A percentile compares a stretch with the other conserved stretches of the same genome.
Conservation (phyloP, 64 coral and sea anemone species). For the Montipora capricornis region DNA sequence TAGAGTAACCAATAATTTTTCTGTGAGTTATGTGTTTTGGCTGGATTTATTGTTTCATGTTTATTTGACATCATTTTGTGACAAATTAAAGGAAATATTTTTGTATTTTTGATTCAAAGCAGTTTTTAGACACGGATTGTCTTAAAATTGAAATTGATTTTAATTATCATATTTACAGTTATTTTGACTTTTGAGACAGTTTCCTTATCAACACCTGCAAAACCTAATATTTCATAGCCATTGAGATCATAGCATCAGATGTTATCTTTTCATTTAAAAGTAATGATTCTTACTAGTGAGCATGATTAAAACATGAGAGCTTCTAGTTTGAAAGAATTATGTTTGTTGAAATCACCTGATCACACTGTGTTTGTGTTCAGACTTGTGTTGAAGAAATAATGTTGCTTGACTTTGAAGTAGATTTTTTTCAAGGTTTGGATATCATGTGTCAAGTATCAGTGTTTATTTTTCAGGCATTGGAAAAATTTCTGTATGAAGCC, state of each 20-base stretch:
- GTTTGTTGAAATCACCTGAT: not conserved
- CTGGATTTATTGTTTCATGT: no score
- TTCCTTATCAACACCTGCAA: conserved; percentile 3
- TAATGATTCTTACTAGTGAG: not conserved
- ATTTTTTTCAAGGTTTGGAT: not conserved
- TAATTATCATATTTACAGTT: not conserved
- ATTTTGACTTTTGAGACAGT: not conserved
- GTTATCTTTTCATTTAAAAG: not conserved
- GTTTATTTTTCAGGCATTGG: conserved; percentile 83
- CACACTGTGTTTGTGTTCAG: not conserved
- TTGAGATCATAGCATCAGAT: conserved; percentile 13
- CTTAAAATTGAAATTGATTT: no score
- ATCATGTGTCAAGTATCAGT: conserved; percentile 15
- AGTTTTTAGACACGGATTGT: no score
- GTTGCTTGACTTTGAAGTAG: not conserved
- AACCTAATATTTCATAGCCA: not conserved
- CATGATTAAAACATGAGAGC: conserved; percentile 31
- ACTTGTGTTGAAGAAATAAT: not conserved
- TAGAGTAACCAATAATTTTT: no score
- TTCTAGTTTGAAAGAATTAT: no score
- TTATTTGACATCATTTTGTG: no score
- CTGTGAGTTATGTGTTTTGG: no score
- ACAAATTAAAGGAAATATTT: no score
- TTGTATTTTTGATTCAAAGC: no score
- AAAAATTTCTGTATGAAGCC: conserved; percentile 99